Evolutionary conservation across 1,140 invertebrate genomes (phyloP).

Genomic region (Teleogryllus occipitalis): DNA sequence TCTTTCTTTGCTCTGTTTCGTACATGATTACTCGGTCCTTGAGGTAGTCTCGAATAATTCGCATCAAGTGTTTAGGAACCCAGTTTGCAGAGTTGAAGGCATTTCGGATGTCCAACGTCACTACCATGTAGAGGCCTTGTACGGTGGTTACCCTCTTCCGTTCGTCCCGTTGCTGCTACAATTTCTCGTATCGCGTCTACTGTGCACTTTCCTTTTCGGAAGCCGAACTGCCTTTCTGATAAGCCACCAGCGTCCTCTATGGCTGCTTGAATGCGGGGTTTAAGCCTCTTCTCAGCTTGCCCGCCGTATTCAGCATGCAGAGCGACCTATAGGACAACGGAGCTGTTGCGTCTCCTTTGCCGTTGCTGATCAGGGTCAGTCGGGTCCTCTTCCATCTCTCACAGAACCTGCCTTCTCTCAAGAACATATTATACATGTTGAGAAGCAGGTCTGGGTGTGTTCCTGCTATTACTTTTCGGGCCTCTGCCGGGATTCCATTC

Average conservation of each 20-base stretch:
- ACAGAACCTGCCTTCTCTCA: no score
- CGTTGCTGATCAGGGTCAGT: slow-evolving; percentile 22
- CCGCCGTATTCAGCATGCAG: slow-evolving; percentile 27
- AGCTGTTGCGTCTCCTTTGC: slow-evolving; percentile 11
- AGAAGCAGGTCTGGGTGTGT: no score
- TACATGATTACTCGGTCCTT: no score
- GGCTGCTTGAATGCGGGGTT: slow-evolving; percentile 15
- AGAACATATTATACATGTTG: no score
- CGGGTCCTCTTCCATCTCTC: slow-evolving; percentile 18
- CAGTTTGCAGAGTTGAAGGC: slow-evolving; percentile 28
- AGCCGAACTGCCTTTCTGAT: slow-evolving; percentile 25
- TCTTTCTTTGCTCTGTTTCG: no score
- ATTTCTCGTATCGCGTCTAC: slow-evolving; percentile 21
- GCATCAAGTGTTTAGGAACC: background rate
- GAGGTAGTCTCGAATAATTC: no score
- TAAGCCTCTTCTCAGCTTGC: slow-evolving; percentile 27
- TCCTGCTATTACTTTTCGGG: no score
- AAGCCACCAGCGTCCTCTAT: slow-evolving; percentile 16
- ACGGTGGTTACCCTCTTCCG: slow-evolving; percentile 14
- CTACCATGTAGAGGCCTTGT: slow-evolving; percentile 14
- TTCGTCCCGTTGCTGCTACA: slow-evolving; percentile 2
- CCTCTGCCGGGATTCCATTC: no score
- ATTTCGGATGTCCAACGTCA: slow-evolving; percentile 28
- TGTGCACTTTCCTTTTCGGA: slow-evolving; percentile 25
- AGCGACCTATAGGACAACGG: slow-evolving; percentile 26